Percentiles rank a stretch among this genome's conserved stretches.
Conservation (phyloP, 2,797 vertebrate genomes). For the Girardinus metallicus region DNA sequence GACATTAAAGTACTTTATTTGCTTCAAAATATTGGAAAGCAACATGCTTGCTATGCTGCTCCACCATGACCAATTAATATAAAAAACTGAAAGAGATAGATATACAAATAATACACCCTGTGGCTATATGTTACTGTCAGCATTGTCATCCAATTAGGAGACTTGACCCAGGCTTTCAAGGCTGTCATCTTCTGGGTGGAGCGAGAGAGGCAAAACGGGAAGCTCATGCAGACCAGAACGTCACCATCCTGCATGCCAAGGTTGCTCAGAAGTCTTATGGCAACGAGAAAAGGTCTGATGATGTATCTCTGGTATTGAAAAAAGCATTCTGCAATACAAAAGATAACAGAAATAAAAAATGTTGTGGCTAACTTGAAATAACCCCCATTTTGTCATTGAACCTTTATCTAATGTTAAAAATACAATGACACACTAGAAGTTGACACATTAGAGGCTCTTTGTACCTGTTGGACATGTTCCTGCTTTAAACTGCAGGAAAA, state of each 20-base stretch:
- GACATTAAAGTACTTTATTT: background rate
- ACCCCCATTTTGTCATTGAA: background rate
- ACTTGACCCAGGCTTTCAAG: constrained; percentile 51
- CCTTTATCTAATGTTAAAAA: background rate
- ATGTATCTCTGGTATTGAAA: background rate
- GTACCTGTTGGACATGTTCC: background rate
- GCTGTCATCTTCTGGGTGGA: constrained; percentile 47
- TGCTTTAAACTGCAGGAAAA: background rate
- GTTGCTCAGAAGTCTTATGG: constrained; percentile 97
- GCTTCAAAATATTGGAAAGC: background rate
- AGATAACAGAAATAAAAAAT: background rate
- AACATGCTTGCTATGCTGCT: background rate
- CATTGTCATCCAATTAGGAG: constrained; percentile 57
- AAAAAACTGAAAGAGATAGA: background rate
- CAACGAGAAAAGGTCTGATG: constrained; percentile 90
- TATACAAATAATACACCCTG: background rate
- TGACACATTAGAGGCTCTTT: background rate
- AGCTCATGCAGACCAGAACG: constrained; percentile 83
- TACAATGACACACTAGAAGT: too few species aligned
- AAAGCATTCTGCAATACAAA: background rate
- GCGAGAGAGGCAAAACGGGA: constrained; percentile 77
- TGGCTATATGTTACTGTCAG: background rate
- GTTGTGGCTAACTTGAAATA: background rate
- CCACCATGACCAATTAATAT: background rate
- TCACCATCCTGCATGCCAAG: constrained; percentile 92